Base-by-base conservation (phyloP, 2,888 invertebrate species). In the Coenonympha glycerion region DNA sequence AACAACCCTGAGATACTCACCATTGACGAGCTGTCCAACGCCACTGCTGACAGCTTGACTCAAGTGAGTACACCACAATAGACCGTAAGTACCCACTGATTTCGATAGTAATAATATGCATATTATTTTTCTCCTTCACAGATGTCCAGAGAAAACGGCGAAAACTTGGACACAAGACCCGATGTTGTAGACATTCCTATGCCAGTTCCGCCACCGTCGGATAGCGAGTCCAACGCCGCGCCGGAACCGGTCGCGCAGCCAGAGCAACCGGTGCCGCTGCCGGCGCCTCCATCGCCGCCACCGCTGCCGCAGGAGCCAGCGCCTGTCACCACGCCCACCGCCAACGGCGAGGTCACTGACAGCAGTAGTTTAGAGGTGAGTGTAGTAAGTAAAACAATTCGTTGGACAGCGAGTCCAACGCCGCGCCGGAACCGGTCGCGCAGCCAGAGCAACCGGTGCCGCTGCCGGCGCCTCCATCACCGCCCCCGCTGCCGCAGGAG, bases 121-220 rank as follows among this genome's bases (percentile, higher is more conserved):
- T 4, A n/a, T n/a, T 44, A 31, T n/a, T 9, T 11, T 15, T 11
- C 19, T 37, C 9, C 26, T 28, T 30, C 4, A n/a, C 62, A 81
- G 87, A 65, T 60, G 6, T 76, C 76, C 3, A 79, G 76, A 63
- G 87, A 87, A 55, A 87, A 88, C 56, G 87, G 87, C 3, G 79
- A 79, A 9, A 56, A 52, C 8, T 53, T 53, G 16, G 63, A 62
- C 30, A 64, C 62, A 1, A 50, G 56, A 6, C 59, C 63, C 9
- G 80, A 91, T 63, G 90, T 92, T 58, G 86, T 91, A 52, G 92
- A 93, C 79, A 93, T 93, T 69, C 93, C 93, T 18, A 92, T 93
- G 76, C 93, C 93, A 28, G 22, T 52, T n/a, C 56, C 57, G 2
- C 79, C 77, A n/a, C 71, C 68, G 15, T 36, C 36, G 13, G 46